These are phyloP conservation scores for Melanargia galathea DNA, from an alignment of 2,888 invertebrate genomes.

Conservation along the genomic window DNA sequence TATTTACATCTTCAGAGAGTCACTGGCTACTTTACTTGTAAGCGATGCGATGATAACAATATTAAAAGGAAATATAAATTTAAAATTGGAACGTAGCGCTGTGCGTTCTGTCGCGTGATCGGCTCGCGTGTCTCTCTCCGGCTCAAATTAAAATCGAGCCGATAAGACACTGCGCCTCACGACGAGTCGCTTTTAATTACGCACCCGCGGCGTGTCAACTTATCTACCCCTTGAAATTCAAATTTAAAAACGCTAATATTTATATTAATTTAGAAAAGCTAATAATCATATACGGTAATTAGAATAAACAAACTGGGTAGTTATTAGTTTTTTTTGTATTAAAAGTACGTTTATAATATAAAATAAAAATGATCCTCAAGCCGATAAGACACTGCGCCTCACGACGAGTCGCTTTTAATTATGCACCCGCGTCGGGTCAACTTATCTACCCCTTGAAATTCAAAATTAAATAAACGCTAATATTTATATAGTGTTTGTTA, in stretches of 20 bases:
- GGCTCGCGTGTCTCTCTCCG: slow-evolving; percentile 76
- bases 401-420: slow-evolving; percentile 80
- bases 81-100: slow-evolving; percentile 56
- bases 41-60: slow-evolving; percentile 57
- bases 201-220: slow-evolving; percentile 69
- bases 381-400: slow-evolving; percentile 79
- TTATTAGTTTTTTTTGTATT: neutral
- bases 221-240: slow-evolving; percentile 70
- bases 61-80: slow-evolving; percentile 64
- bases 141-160: slow-evolving; percentile 78
- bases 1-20: slow-evolving; percentile 32
- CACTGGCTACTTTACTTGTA: slow-evolving; percentile 34
- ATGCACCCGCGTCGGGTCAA: slow-evolving; percentile 72
- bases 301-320: neutral
- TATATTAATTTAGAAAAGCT: neutral
- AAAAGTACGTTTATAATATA: too few relatives aligned
- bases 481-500: slow-evolving; percentile 9
- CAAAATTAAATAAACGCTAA: slow-evolving; percentile 48
- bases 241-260: slow-evolving; percentile 45
- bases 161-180: slow-evolving; percentile 80
- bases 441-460: slow-evolving; percentile 71
- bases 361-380: too few relatives aligned
- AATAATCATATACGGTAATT: neutral
- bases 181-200: slow-evolving; percentile 80
- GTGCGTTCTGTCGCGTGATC: slow-evolving; percentile 74